A percentile compares a stretch with the other conserved stretches of the same genome.
These are phyloP conservation scores for Arizona elegans DNA, from an alignment of 2,113 vertebrate genomes.

Conservation along the genomic window DNA sequence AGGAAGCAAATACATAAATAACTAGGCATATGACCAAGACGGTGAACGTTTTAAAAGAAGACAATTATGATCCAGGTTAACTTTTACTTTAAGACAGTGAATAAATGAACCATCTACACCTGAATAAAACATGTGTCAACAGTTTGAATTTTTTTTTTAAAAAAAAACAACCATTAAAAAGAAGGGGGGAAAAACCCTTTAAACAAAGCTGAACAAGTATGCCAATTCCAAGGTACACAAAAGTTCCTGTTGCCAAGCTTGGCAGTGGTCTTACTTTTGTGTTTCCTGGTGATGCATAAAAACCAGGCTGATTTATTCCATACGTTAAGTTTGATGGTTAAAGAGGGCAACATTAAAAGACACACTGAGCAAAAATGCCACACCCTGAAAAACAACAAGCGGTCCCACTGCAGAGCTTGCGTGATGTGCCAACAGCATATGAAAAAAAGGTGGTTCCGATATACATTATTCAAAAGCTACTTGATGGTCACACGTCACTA, in stretches of 20 bases:
- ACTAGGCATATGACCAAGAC: slow-evolving; percentile 65
- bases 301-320: slow-evolving; percentile 55
- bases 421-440: slow-evolving; percentile 56
- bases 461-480: slow-evolving; percentile 74
- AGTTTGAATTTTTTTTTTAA: slow-evolving; percentile 69
- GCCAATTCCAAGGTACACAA: slow-evolving; percentile 64
- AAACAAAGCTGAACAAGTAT: slow-evolving; percentile 64
- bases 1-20: slow-evolving; percentile 78
- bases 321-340: neutral
- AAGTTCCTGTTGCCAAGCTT: slow-evolving; percentile 56
- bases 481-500: slow-evolving; percentile 55
- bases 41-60: slow-evolving; percentile 70
- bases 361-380: slow-evolving; percentile 55
- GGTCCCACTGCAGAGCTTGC: slow-evolving; percentile 67
- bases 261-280: slow-evolving; percentile 57
- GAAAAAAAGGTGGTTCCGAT: slow-evolving; percentile 54
- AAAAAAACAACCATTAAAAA: slow-evolving; percentile 74
- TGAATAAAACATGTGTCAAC: slow-evolving; percentile 78
- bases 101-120: slow-evolving; percentile 83
- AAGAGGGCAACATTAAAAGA: slow-evolving; percentile 65
- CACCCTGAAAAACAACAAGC: slow-evolving; percentile 49
- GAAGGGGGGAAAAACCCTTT: slow-evolving; percentile 55
- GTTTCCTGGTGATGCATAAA: slow-evolving; percentile 54
- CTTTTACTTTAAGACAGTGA: slow-evolving; percentile 69
- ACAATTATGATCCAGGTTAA: slow-evolving; percentile 74